Evolutionary conservation across 2,888 invertebrate genomes (phyloP), one percentile per base, ranked within the genome.

Genomic region (Euzophera pinguis): DNA sequence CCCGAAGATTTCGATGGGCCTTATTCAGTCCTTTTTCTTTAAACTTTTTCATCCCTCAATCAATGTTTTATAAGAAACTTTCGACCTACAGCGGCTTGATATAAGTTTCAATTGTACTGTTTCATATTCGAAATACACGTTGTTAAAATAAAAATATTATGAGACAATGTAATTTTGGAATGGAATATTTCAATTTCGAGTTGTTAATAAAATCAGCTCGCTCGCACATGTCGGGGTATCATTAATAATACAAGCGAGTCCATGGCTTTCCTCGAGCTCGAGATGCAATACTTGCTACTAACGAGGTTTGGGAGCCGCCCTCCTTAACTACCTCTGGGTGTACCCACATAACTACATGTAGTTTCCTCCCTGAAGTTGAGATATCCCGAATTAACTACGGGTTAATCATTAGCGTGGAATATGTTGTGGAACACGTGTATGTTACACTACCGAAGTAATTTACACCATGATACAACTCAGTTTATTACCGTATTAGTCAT

Each of bases 1-100:
- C 60, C 67, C 64, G 59, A 71, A 73, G 78, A 78, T 80, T 81
- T 69, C 65, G 70, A 69, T 67, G 73, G 73, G 75, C 78, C 77
- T 77, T 75, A 69, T 72, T 70, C 71, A 63, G 64, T 67, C 73
- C 67, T 64, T 64, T 65, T 64, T 63, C 59, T 59, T 63, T 58
- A 57, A 60, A 60, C 58, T 60, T 60, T 58, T 57, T 55, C 57
- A 58, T 54, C 55, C 47, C 55, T 55, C 55, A 60, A 57, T 58
- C 60, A 55, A 55, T 55, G 56, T 53, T 54, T 47, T 55, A 48
- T 55, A 56, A 53, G 38, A 51, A 60, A 60, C 52, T 41, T 39
- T 32, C 29, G 34, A 50, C 52, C 56, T 57, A 52, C 48, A 52
- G 50, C 53, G 9, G 41, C 38, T 47, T 39, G 35, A 48, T 50